Base-by-base conservation (phyloP, 2,113 vertebrate genomes). In the Progne subis region DNA sequence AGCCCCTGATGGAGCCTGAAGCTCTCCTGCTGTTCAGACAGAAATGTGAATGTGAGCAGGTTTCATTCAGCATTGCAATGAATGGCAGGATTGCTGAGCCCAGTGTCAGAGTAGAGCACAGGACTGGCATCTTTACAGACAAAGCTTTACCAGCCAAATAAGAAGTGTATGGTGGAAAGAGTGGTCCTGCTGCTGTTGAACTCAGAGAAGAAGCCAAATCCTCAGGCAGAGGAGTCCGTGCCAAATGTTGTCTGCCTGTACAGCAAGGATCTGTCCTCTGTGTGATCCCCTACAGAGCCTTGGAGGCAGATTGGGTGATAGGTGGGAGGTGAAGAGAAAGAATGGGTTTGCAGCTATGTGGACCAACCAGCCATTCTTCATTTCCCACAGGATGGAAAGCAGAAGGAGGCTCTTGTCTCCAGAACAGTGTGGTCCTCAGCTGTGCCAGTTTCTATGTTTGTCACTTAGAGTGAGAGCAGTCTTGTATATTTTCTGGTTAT, bases 351-450 rank as follows among this genome's bases (percentile, higher is more conserved):
- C 55, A 96, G 60, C 85, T 81, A 67, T 82, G 72, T 75, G 65
- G 59, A 67, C n/a, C 92, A 88, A 82, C 76, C 69, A 91, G 84
- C 55, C 47, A 14, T 90, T 92, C 85, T 86, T 96, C 71, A 82
- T 95, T 96, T 92, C 64, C 29, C 56, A 49, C 16, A 28, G 60
- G 28, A 49, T 77, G 64, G 71, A 82, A 88, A 90, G 56, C 49
- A 68, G 78, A 46, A 78, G 78, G 65, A 93, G 55, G 29, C 50
- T 57, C 14, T 71, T 2, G 0, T 86, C 67, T 93, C 26, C 53
- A 60, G 52, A 86, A 31, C 52, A 74, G 29, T 34, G 44, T 59
- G 32, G 44, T 75, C 61, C 37, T 89, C 74, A 88, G 74, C 72
- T 86, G 41, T 60, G 31, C 39, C 53, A 46, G 41, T 86, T 86